Evolutionary conservation across 2,888 invertebrate genomes (phyloP).

Genomic region (Macaria liturata): DNA sequence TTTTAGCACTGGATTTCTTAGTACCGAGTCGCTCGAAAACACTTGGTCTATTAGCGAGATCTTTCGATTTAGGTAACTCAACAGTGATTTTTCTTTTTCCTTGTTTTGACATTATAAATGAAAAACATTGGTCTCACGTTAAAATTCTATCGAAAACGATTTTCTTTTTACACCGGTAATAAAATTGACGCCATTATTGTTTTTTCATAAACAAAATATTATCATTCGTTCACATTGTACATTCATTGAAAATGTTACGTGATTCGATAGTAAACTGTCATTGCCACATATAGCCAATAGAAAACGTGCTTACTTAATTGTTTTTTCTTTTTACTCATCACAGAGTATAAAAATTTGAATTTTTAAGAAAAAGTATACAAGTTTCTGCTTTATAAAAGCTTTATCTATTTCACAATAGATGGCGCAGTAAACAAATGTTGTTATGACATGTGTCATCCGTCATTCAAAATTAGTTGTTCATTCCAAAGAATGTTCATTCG

Average conservation of each 20-base stretch:
- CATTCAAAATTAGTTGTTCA: too few species aligned
- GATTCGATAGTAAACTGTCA: background rate
- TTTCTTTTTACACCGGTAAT: slow-evolving; percentile 49
- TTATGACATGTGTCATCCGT: too few species aligned
- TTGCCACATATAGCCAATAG: background rate
- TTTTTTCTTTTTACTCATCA: too few species aligned
- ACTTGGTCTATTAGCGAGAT: slow-evolving; percentile 87
- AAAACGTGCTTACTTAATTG: background rate
- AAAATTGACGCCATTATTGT: slow-evolving; percentile 49
- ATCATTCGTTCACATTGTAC: background rate
- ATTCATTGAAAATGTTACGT: background rate
- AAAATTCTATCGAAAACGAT: slow-evolving; percentile 50
- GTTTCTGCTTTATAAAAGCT: too few species aligned
- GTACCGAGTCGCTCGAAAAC: slow-evolving; percentile 93
- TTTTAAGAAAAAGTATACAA: too few species aligned
- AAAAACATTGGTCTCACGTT: slow-evolving; percentile 74
- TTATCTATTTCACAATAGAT: too few species aligned
- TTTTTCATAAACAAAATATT: slow-evolving; percentile 20
- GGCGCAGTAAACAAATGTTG: too few species aligned
- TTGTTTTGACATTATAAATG: slow-evolving; percentile 84
- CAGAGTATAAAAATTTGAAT: too few species aligned
- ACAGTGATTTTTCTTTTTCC: slow-evolving; percentile 91
- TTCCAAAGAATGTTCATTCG: too few species aligned
- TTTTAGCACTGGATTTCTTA: slow-evolving; percentile 84
- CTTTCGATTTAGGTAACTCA: slow-evolving; percentile 88